Base-by-base conservation (phyloP, 2,888 invertebrate species). In the Cistogaster globosa region DNA sequence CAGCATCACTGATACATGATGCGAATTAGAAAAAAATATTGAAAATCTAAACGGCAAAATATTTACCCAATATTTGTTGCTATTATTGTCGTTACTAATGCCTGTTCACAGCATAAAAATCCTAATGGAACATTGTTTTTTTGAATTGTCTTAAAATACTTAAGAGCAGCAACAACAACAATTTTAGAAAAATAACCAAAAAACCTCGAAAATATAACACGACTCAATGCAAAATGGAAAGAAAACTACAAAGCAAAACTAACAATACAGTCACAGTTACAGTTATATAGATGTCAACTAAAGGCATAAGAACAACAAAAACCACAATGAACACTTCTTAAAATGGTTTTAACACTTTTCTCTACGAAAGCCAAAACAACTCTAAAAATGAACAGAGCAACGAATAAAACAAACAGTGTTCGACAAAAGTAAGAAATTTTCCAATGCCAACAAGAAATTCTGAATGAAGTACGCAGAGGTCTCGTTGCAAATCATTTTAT, bases 131-230 rank as follows among this genome's bases (percentile, higher is more conserved):
- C 75, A 71, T 71, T 71, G 69, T 74, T 63, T 75, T 72, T 4
- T 71, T 12, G 68, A 74, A 77, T 74, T 81, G 69, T 57, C 65
- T 57, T 65, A 22, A 69, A 68, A 75, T 51, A 26, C 36, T 48
- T 8, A 32, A 32, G 0, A 32, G 74, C 68, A 81, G 20, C 67
- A 83, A 18, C 42, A 76, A 57, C 80, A 77, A 42, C 55, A 77
- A 48, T 12, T 12, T 42, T 55, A 65, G 14, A 8, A 63, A 79
- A 75, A 71, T 20, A 53, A 71, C 42, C 86, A 83, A 87, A 87
- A 89, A n/a, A n/a, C n/a, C n/a, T n/a, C n/a, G n/a, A 87, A 89
- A 87, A 89, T 90, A 89, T 90, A 89, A 89, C 89, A 87, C 89
- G 87, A 87, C 86, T 88, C 89, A 87, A 89, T 89, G 89, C 89